Percentiles rank a stretch among this genome's conserved stretches.
Conservation (phyloP, 2,113 vertebrate genomes). For the Ciconia boyciana region DNA sequence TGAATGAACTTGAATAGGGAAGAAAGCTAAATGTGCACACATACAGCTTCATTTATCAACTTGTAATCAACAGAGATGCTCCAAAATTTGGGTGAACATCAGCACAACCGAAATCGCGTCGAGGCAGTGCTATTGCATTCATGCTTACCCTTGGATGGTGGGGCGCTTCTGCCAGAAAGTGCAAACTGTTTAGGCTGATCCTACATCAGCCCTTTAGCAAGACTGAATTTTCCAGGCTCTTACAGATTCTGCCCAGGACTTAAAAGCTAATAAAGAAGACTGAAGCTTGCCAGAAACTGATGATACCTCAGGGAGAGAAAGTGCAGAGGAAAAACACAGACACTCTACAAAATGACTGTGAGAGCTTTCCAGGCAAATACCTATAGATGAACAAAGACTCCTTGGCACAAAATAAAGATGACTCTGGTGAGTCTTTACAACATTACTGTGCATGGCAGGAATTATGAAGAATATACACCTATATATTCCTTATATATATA, state of each 20-base stretch:
- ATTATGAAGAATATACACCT: not conserved
- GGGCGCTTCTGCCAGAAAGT: not conserved
- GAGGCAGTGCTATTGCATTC: not conserved
- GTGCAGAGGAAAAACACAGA: not conserved
- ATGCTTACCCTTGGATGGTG: not conserved
- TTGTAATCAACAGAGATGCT: not conserved
- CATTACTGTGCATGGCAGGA: not conserved
- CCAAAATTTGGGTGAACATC: not conserved
- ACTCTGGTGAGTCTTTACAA: not conserved
- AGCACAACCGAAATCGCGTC: not conserved
- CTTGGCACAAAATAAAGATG: not conserved
- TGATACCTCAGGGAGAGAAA: not conserved
- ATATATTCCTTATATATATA: not conserved
- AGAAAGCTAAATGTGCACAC: not conserved
- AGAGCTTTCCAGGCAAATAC: not conserved
- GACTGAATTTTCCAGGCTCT: not conserved
- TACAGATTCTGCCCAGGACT: not conserved
- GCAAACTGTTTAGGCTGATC: not conserved
- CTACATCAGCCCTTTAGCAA: not conserved
- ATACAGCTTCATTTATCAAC: not conserved
- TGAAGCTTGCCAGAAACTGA: not conserved
- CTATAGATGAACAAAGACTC: not conserved
- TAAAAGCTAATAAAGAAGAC: not conserved
- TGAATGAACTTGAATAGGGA: not conserved
- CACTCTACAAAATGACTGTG: not conserved